These are phyloP conservation scores for Malthinus seriepunctatus DNA, from an alignment of 2,888 invertebrate species.

Conservation along the genomic window DNA sequence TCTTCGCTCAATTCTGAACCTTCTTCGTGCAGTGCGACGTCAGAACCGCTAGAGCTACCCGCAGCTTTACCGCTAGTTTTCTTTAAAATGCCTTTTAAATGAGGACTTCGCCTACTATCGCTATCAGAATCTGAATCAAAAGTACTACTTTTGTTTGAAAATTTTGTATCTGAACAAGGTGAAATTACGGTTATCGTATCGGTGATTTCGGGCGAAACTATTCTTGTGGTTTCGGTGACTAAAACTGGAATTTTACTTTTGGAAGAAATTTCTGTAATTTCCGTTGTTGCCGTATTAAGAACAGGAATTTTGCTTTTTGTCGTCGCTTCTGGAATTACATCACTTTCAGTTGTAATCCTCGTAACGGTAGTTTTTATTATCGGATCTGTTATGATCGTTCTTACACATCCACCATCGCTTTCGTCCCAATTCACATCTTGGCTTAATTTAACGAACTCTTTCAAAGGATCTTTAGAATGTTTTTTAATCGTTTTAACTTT, in stretches of 20 bases:
- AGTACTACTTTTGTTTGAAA: constrained; percentile 47
- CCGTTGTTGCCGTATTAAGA: constrained; percentile 32
- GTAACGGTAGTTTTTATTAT: constrained; percentile 52
- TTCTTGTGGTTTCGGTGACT: constrained; percentile 47
- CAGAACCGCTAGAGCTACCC: constrained; percentile 67
- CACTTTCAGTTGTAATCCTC: constrained; percentile 40
- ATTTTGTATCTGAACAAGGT: constrained; percentile 43
- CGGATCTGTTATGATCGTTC: constrained; percentile 34
- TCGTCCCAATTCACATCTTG: constrained; percentile 55
- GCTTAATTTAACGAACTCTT: constrained; percentile 52
- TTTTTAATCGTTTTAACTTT: constrained; percentile 58
- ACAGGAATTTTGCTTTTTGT: constrained; percentile 44
- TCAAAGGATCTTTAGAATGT: constrained; percentile 56
- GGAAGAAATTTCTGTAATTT: constrained; percentile 30
- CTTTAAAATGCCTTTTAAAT: constrained; percentile 51
- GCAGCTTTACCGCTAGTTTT: constrained; percentile 54
- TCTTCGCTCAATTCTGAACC: constrained; percentile 66
- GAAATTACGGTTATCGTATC: constrained; percentile 45
- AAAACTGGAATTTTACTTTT: constrained; percentile 57
- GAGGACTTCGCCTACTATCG: constrained; percentile 50
- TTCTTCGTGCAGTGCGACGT: constrained; percentile 65
- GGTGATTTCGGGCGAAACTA: constrained; percentile 41
- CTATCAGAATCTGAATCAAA: constrained; percentile 56
- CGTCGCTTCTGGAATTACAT: constrained; percentile 11
- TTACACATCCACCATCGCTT: constrained; percentile 28